Base-by-base conservation (phyloP, 2,797 vertebrate genomes). In the Benthosema pterotum region DNA sequence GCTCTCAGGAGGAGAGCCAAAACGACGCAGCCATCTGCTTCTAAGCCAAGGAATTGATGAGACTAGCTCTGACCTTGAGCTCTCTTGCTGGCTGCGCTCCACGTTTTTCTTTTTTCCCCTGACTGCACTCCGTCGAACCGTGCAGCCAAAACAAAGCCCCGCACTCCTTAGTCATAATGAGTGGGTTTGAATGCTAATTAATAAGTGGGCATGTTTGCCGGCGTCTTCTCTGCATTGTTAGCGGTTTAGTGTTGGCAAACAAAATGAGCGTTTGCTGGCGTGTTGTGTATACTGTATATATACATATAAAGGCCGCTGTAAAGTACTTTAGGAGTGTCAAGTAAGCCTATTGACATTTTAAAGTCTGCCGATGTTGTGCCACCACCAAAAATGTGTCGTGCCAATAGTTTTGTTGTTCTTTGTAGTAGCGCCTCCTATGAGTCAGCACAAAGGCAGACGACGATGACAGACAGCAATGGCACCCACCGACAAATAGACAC, bases 11-110 rank as follows among this genome's bases (percentile, higher is more conserved):
- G 72, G 60, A 60, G 25, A 28, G 61, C 75, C 65, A 45, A n/a
- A n/a, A 74, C 72, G 70, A 77, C 63, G 51, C 54, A 58, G 63
- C 75, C 84, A 86, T 88, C 83, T 88, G 86, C 68, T 80, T 75
- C 54, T n/a, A n/a, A 18, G 67, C 67, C 2, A n/a, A 18, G 53
- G 75, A 81, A 73, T 71, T 68, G 76, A 85, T 74, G 74, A 85
- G 75, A 81, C 77, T n/a, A 68, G 73, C 17, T 7, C 14, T 65
- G 84, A 88, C 82, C 78, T 87, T 67, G 71, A 61, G 83, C 78
- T 78, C 73, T 60, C 74, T 78, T 80, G 74, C 74, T 78, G 82
- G 74, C 74, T 55, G 52, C 48, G 1, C 60, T 66, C 65, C 43
- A 48, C 71, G 72, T 51, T 50, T 25, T n/a, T n/a, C n/a, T n/a